phyloP scores from a whole-genome alignment of 2,797 vertebrate species.

The Remorina albescens region DNA sequence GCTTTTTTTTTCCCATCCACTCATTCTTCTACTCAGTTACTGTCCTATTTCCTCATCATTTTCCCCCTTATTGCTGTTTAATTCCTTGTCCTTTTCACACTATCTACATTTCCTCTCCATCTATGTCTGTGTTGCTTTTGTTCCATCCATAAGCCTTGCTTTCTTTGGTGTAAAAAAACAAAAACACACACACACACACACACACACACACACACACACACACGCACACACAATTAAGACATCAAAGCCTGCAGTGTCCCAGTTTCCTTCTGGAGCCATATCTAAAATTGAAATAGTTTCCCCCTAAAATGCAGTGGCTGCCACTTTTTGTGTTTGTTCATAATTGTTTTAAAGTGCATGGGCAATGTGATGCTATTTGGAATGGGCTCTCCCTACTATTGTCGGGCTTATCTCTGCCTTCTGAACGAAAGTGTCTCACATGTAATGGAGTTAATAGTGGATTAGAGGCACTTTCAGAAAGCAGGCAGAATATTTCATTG shows the following conservation, averaged over 20 bases:
- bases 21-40: conserved; percentile 25
- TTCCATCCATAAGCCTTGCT: conserved; percentile 73
- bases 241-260: conserved; percentile 82
- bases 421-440: conserved; percentile 54
- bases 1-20: conserved; percentile 21
- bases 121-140: conserved; percentile 47
- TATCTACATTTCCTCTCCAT: conserved; percentile 41
- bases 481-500: conserved; percentile 56
- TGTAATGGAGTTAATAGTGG: conserved; percentile 74
- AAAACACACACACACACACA: not conserved
- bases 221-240: conserved; percentile 78
- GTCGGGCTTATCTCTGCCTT: conserved; percentile 59
- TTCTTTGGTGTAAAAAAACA: conserved; percentile 57
- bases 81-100: conserved; percentile 47
- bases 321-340: conserved; percentile 71
- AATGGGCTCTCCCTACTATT: conserved; percentile 54
- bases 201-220: conserved; percentile 9
- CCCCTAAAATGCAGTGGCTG: conserved; percentile 48
- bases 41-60: conserved; percentile 31
- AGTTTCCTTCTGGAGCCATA: conserved; percentile 77
- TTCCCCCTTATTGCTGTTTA: conserved; percentile 16
- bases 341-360: conserved; percentile 60
- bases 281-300: conserved; percentile 74
- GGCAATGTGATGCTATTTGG: conserved; percentile 43
- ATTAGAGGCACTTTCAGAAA: conserved; percentile 71